These are phyloP conservation scores for Meleagris gallopavo DNA, from an alignment of 2,113 vertebrate species.

Conservation along the genomic window DNA sequence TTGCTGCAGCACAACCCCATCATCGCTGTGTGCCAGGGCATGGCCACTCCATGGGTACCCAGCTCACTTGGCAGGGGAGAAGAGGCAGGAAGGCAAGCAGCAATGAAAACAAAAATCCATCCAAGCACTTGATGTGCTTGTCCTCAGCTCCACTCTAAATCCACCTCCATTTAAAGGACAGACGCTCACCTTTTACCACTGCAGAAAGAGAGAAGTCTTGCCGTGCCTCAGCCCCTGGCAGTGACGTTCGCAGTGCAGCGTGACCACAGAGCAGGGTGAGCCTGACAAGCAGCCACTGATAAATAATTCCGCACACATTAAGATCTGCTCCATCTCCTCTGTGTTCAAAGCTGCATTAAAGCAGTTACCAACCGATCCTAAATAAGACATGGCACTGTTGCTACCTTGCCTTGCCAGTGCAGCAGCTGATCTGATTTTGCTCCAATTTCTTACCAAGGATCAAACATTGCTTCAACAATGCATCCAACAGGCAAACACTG, in stretches of 20 bases:
- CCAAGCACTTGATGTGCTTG: not conserved
- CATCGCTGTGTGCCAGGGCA: not conserved
- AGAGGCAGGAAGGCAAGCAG: not conserved
- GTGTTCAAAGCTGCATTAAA: not conserved
- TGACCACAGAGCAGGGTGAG: not conserved
- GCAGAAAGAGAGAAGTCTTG: not conserved
- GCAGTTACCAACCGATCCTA: not conserved
- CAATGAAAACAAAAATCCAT: not conserved
- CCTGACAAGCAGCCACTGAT: not conserved
- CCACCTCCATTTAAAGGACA: not conserved
- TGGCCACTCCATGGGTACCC: not conserved
- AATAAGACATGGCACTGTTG: rapidly evolving
- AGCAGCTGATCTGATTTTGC: not conserved
- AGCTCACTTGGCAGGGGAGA: not conserved
- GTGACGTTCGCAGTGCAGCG: not conserved
- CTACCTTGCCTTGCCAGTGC: not conserved
- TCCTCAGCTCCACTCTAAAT: not conserved
- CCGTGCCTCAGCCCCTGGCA: not conserved
- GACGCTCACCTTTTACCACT: not conserved
- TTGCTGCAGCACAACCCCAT: not conserved
- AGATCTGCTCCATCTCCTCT: not conserved
- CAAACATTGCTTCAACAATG: not conserved
- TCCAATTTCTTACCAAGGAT: not conserved
- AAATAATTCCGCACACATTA: not conserved
- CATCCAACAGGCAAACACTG: not conserved